Evolutionary conservation across 1,140 invertebrate species (phyloP).

Genomic region (Scaptomyza pallida): DNA sequence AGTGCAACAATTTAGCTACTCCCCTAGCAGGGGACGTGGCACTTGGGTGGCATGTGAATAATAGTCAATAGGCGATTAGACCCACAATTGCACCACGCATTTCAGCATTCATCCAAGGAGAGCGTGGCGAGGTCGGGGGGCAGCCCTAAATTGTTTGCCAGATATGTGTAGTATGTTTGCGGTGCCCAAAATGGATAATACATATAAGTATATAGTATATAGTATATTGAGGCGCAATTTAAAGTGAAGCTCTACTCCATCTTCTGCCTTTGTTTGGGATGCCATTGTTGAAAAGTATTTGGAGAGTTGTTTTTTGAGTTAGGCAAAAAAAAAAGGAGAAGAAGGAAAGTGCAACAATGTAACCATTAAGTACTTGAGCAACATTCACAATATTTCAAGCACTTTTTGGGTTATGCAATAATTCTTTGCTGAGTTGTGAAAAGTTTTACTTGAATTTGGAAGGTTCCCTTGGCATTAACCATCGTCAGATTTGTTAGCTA

Average conservation of each 20-base stretch:
- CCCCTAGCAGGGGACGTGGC: background rate
- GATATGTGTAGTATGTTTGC: constrained; percentile 5
- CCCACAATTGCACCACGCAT: constrained; percentile 15
- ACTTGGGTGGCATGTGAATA: constrained; percentile 29
- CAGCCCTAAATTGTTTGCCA: constrained; percentile 31
- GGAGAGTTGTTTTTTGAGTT: background rate
- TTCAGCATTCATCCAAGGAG: constrained; percentile 5
- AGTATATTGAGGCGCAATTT: constrained; percentile 32
- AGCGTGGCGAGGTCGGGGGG: background rate
- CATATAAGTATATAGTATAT: too few species aligned
- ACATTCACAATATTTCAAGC: background rate
- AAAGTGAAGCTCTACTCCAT: constrained; percentile 7
- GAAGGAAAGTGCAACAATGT: too few species aligned
- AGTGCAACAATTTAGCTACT: constrained; percentile 70
- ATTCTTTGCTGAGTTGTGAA: background rate
- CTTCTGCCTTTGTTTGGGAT: constrained; percentile 11
- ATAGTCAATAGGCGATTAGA: constrained; percentile 45
- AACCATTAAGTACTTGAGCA: background rate
- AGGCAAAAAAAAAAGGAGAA: background rate
- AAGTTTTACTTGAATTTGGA: too few species aligned
- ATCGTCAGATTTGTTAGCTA: background rate
- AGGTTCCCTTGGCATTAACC: too few species aligned
- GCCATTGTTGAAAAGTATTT: constrained; percentile 29
- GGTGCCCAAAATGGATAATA: constrained; percentile 21
- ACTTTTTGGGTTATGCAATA: constrained; percentile 8